Conservation (phyloP, 2,797 vertebrate genomes). For the Pterois miles region DNA sequence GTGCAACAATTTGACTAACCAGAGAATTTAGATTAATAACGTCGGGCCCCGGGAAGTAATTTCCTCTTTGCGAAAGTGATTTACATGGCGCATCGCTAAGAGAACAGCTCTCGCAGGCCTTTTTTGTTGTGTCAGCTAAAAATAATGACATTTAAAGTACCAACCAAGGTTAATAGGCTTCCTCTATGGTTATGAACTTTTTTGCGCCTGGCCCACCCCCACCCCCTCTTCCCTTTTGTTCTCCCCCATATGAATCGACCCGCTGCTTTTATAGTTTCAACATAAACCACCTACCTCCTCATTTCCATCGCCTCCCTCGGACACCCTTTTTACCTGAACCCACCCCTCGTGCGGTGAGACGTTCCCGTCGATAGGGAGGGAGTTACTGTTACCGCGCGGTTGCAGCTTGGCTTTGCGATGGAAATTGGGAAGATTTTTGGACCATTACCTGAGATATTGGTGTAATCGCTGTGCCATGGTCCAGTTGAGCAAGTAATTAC, state of each 20-base stretch:
- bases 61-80: conserved; percentile 97
- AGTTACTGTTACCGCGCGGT: conserved; percentile 22
- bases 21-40: conserved; percentile 99
- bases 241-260: conserved; percentile 61
- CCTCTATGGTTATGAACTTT: conserved; percentile 90
- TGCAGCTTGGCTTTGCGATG: conserved; percentile 32
- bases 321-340: conserved; percentile 19
- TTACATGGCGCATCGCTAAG: conserved; percentile 94
- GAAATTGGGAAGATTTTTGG: conserved; percentile 53
- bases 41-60: conserved; percentile 95
- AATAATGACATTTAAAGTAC: conserved; percentile 99
- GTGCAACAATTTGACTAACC: conserved; percentile 95
- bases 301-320: conserved; percentile 32
- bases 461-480: conserved; percentile 70
- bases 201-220: conserved; percentile 66
- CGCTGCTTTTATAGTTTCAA: conserved; percentile 71
- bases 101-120: conserved; percentile 88
- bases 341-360: conserved; percentile 11
- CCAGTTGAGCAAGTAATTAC: conserved; percentile 76
- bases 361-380: conserved; percentile 43
- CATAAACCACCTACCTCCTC: conserved; percentile 54
- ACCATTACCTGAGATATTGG: conserved; percentile 70
- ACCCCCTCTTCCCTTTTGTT: conserved; percentile 50
- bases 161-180: conserved; percentile 98
- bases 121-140: conserved; percentile 93